These are phyloP conservation scores for Megalops atlanticus DNA, from an alignment of 2,113 vertebrate genomes.

Conservation along the genomic window DNA sequence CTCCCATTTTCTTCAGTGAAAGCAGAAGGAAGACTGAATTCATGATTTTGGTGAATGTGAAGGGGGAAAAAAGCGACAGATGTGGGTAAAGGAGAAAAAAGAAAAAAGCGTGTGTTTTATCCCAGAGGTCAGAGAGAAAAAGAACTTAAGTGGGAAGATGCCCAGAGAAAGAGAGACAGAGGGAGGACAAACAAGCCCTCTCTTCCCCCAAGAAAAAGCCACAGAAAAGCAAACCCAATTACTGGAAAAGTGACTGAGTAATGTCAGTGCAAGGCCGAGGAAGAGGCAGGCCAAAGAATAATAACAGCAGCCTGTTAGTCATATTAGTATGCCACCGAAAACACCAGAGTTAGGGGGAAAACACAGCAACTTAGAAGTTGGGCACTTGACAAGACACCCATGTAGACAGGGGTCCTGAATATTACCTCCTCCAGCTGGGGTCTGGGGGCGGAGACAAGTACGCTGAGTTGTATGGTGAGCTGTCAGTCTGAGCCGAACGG, in stretches of 20 bases:
- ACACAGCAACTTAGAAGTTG: not conserved
- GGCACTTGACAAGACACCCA: not conserved
- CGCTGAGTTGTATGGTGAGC: conserved; percentile 73
- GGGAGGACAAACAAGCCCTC: not conserved
- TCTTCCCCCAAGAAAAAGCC: not conserved
- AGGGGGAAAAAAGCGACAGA: not conserved
- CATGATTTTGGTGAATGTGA: not conserved
- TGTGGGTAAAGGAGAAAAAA: not conserved
- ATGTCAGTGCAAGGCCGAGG: not conserved
- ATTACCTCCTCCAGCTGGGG: conserved; percentile 75
- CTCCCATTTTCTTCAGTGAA: not conserved
- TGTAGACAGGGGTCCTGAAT: not conserved
- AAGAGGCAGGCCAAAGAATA: not conserved
- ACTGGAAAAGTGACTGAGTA: not conserved
- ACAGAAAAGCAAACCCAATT: not conserved
- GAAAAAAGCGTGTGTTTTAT: not conserved
- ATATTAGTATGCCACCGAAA: not conserved
- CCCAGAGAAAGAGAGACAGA: not conserved
- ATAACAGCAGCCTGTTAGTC: not conserved
- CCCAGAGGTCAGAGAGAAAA: not conserved
- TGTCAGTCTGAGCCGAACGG: conserved; percentile 68
- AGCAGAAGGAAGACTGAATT: not conserved
- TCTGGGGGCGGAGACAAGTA: conserved; percentile 77
- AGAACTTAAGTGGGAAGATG: not conserved
- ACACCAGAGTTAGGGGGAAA: not conserved